phyloP scores from a whole-genome alignment of 2,113 vertebrate genomes.

The Natator depressus region DNA sequence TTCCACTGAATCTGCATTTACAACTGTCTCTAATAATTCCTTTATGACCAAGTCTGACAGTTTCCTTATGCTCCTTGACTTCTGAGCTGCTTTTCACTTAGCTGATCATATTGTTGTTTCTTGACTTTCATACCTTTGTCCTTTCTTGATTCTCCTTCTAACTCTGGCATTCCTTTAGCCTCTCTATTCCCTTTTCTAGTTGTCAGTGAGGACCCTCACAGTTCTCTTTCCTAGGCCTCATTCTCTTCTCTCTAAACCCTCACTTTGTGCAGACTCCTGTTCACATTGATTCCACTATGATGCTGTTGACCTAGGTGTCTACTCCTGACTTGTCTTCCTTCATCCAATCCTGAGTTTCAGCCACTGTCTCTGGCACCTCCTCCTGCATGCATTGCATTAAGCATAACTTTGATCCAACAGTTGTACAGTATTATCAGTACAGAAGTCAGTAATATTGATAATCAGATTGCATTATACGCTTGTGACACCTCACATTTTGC shows the following conservation, averaged over 20 bases:
- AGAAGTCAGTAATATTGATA: neutral
- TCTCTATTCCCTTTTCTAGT: neutral
- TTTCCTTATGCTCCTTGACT: neutral
- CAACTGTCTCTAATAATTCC: neutral
- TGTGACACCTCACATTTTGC: neutral
- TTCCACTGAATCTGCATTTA: neutral
- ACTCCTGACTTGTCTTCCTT: neutral
- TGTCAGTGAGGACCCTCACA: accelerated
- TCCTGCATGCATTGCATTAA: neutral
- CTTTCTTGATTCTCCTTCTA: neutral
- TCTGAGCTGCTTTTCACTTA: neutral
- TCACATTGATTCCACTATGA: neutral
- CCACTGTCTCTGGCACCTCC: neutral
- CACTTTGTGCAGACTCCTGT: neutral
- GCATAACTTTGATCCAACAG: neutral
- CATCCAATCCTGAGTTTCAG: neutral
- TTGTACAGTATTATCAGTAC: neutral
- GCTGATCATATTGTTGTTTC: neutral
- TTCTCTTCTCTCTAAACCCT: neutral
- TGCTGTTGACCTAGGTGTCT: neutral
- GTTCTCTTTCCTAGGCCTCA: accelerated
- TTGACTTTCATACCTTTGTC: neutral
- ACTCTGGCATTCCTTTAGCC: neutral
- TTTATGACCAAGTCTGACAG: neutral
- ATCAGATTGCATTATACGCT: neutral